Percentiles rank a stretch among this genome's conserved stretches.
Evolutionary conservation across 2,888 invertebrate species (phyloP).

Genomic region (Galeopsomyia nigrocyanea): DNA sequence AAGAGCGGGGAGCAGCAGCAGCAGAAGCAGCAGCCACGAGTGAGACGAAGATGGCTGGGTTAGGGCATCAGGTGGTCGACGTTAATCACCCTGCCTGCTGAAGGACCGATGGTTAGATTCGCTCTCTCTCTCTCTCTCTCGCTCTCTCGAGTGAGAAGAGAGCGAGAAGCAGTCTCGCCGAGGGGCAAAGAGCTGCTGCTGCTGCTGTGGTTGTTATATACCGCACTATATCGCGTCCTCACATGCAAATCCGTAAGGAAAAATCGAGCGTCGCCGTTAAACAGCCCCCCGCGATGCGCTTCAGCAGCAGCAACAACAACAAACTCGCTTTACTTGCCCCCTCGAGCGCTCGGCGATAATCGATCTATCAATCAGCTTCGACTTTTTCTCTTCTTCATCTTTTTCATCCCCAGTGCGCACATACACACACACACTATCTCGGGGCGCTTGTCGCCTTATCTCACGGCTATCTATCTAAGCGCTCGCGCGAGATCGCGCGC

Average conservation of each 20-base stretch:
- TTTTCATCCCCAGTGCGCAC: constrained; percentile 7
- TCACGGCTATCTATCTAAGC: constrained; percentile 11
- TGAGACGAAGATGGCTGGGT: constrained; percentile 46
- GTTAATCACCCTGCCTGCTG: no score
- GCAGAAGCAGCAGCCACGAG: constrained; percentile 29
- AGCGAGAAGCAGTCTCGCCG: constrained; percentile 49
- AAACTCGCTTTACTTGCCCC: constrained; percentile 24
- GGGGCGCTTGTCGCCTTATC: constrained; percentile 3
- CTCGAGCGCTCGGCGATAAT: constrained; percentile 37
- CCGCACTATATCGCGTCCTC: constrained; percentile 40
- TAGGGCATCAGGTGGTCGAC: constrained; percentile 58
- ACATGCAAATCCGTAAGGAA: constrained; percentile 50
- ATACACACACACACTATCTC: not conserved
- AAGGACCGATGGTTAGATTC: no score
- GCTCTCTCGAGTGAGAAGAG: constrained; percentile 22
- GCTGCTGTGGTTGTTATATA: constrained; percentile 1
- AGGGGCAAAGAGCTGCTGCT: constrained; percentile 36
- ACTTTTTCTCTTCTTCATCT: constrained; percentile 31
- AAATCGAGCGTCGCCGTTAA: constrained; percentile 29
- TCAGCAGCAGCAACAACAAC: no score
- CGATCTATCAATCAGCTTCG: constrained; percentile 43
- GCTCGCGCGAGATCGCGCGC: not conserved
- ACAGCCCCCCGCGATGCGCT: not conserved
- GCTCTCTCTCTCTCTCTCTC: no score
- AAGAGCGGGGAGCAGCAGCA: no score